These are phyloP conservation scores for Meteorus colon DNA, from an alignment of 2,888 invertebrate genomes.

Conservation along the genomic window DNA sequence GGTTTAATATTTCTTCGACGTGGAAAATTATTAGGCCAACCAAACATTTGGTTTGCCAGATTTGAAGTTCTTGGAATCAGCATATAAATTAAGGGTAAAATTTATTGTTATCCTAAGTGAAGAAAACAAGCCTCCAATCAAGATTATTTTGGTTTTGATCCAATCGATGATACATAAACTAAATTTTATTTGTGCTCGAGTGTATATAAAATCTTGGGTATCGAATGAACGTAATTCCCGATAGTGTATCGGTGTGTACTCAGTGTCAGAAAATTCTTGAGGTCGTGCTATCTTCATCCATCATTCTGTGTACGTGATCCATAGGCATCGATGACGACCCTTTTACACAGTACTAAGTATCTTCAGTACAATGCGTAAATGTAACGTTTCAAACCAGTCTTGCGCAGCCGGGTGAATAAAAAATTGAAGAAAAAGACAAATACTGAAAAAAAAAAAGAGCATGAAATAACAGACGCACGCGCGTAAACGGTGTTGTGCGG, in stretches of 20 bases:
- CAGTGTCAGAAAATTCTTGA: background rate
- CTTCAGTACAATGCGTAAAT: slow-evolving; percentile 38
- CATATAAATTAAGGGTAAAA: too few species aligned
- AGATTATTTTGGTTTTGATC: too few species aligned
- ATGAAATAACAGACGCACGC: slow-evolving; percentile 53
- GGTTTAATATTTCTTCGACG: too few species aligned
- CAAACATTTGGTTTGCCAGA: too few species aligned
- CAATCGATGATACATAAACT: too few species aligned
- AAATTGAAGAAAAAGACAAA: slow-evolving; percentile 15
- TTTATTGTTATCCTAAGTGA: too few species aligned
- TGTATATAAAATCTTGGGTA: too few species aligned
- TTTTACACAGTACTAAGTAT: slow-evolving; percentile 31
- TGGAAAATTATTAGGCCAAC: too few species aligned
- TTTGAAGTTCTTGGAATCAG: too few species aligned
- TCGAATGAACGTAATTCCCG: background rate
- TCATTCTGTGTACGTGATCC: background rate
- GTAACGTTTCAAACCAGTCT: slow-evolving; percentile 58
- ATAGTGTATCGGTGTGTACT: background rate
- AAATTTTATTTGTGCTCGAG: too few species aligned
- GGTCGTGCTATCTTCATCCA: background rate
- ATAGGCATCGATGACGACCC: slow-evolving; percentile 27
- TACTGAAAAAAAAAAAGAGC: slow-evolving; percentile 56
- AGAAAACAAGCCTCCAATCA: too few species aligned
- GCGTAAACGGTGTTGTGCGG: slow-evolving; percentile 36
- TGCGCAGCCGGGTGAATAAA: slow-evolving; percentile 24